Base-by-base conservation (phyloP, 2,113 vertebrate genomes). In the Meleagris gallopavo region DNA sequence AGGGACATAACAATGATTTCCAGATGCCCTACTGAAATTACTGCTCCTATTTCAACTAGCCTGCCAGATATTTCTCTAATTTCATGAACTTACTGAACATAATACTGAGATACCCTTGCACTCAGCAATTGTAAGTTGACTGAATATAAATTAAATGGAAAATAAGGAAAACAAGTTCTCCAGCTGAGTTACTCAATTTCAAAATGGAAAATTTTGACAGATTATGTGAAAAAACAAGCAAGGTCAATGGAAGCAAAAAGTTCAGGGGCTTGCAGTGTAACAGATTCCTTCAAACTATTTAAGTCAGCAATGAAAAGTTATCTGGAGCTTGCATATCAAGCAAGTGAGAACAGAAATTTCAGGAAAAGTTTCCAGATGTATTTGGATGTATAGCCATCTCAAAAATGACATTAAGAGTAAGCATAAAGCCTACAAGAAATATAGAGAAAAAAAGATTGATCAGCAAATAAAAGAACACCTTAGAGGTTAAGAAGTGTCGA, bases 291-390 rank as follows among this genome's bases (percentile, higher is more conserved):
- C 65, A 93, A 96, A 94, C 38, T 65, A 80, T 95, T 80, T 93
- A 95, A 94, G 92, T 96, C 95, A 95, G 83, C 92, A 96, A 55
- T 14, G 86, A 71, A 90, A 96, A 94, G 65, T 95, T 96, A 83
- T 74, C 83, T 90, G 61, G 92, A 96, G 93, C 80, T 95, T 96
- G 95, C 90, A 93, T 76, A 94, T 92, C 73, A 86, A 95, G 95
- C 90, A 86, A 95, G 94, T 83, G 94, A 67, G 80, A 95, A 92
- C 22, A 92, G 94, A 94, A 96, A 83, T 92, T 93, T 93, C 55
- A 86, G 52, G 69, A 95, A 94, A 93, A 83, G 65, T 92, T 96
- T 96, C 90, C 76, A 95, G 92, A 95, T 65, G 46, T 65, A 86
- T 94, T 93, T 94, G 83, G 90, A 96, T 88, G 88, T 78, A 96